Evolutionary conservation across 2,888 invertebrate genomes (phyloP), one percentile per base, ranked within the genome.

Genomic region (Ormyrus rosae): DNA sequence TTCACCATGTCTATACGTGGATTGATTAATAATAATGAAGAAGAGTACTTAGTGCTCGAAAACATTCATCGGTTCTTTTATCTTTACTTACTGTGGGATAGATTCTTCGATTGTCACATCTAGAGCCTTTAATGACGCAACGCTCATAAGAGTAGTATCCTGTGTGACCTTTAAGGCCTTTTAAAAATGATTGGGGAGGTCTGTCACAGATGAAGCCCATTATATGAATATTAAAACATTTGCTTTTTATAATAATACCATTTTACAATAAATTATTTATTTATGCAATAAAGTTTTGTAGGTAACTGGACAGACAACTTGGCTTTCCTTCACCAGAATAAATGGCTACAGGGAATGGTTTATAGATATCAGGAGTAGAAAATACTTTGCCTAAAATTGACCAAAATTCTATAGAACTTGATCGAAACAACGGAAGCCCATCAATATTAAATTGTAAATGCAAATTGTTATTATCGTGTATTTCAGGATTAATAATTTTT

Each of bases 401-500:
- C 70, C 70, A 71, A 71, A 71, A 71, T 48, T 71, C 70, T 70
- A 46, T 58, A 10, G 13, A 19, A 7, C 60, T 60, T 11, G 70
- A 71, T 11, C 9, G n/a, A 9, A 60, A 71, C 8, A 58, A 56
- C 0, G 70, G 70, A 3, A 58, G 9, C 0, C 70, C 60, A 60
- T 71, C 70, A 2, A 71, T 11, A n/a, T 71, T 56, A 71, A 71
- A 71, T 48, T 71, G 70, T 34, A 34, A 34, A 34, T 13, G 13
- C 13, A 13, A 13, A 13, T 13, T 13, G 13, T 13, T 13, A 13
- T 13, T 13, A 13, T 13, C 13, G 13, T 0, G 0, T 13, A 13
- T 13, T 13, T 13, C 13, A 13, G 13, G 13, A 13, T 13, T 13
- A 13, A 13, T 13, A 13, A 13, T 13, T 13, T 13, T 13, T 13